Conservation (phyloP, 2,888 invertebrate genomes). For the Drosophila aldrichi region DNA sequence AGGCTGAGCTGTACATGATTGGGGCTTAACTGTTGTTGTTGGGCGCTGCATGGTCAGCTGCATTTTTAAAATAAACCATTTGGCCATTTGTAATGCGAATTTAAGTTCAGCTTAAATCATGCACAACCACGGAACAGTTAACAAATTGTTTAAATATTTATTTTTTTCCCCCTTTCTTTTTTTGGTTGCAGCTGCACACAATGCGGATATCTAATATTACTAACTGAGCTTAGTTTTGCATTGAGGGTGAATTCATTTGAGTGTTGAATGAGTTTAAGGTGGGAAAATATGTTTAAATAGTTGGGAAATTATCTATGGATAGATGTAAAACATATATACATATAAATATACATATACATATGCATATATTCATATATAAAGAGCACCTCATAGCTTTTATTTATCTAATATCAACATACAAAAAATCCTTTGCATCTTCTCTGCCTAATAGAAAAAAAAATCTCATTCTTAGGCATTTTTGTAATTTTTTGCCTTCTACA, state of each 20-base stretch:
- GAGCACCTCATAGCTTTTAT: too few relatives aligned
- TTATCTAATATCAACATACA: too few relatives aligned
- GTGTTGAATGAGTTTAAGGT: not conserved
- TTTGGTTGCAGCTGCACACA: not conserved
- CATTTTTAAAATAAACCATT: conserved; percentile 26
- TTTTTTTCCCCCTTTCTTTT: too few relatives aligned
- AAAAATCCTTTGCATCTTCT: not conserved
- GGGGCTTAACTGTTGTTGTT: conserved; percentile 39
- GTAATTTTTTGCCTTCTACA: conserved; percentile 29
- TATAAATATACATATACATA: too few relatives aligned
- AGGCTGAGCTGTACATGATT: conserved; percentile 55
- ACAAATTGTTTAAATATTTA: conserved; percentile 4
- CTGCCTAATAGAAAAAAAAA: not conserved
- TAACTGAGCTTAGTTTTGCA: not conserved
- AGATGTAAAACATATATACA: too few relatives aligned
- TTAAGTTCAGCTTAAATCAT: conserved; percentile 39
- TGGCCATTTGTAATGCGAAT: conserved; percentile 30
- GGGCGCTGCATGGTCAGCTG: conserved; percentile 30
- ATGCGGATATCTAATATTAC: not conserved
- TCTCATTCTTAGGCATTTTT: not conserved
- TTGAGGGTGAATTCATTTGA: not conserved
- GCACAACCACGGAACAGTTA: conserved; percentile 4
- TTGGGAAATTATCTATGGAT: not conserved
- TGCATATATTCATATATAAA: too few relatives aligned
- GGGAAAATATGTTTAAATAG: not conserved